Base-by-base conservation (phyloP, 2,113 vertebrate species). In the Gambusia affinis region DNA sequence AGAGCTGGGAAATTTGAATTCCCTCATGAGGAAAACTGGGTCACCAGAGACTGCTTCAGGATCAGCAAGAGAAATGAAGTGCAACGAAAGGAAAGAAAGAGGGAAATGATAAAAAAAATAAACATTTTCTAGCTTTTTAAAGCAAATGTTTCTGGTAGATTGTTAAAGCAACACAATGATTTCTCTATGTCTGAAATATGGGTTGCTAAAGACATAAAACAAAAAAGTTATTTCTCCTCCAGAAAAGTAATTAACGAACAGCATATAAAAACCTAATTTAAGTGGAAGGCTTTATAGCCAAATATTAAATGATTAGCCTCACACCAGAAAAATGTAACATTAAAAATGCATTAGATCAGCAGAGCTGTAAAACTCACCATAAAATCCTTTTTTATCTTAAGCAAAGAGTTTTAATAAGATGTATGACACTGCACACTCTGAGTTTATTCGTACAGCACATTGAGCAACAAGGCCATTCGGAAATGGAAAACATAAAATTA, bases 1-100 rank as follows among this genome's bases (percentile, higher is more conserved):
- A 51, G 68, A 70, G 35, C 71, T 60, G 81, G 51, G 44, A 77
- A 79, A 65, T 75, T 12, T 44, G 39, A 81, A 66, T 73, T 76
- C 73, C 54, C 61, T 75, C 42, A 66, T 1, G 1, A 70, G 66
- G 27, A 66, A 57, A 75, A 66, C n/a, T 63, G 54, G 75, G 71
- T 73, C 72, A 81, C 14, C 35, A 74, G 72, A 66, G 42, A 57
- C 7, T 65, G 44, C 11, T 22, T 67, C 15, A 35, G 64, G 30
- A 22, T 75, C 15, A 30, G 62, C 24, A 66, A 42, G 67, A 28
- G 29, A 51, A 71, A 71, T 12, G 31, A 75, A 8, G 22, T 37
- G 67, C 10, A 70, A 44, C 12, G 2, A 67, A 51, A 64, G n/a
- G 11, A 64, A 37, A n/a, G 12, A 44, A 28, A 35, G 37, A 19